Evolutionary conservation across 53 echinoderm and acorn worm genomes (phyloP), one percentile per base, ranked within the genome.

Genomic region (Zoroaster sp.): DNA sequence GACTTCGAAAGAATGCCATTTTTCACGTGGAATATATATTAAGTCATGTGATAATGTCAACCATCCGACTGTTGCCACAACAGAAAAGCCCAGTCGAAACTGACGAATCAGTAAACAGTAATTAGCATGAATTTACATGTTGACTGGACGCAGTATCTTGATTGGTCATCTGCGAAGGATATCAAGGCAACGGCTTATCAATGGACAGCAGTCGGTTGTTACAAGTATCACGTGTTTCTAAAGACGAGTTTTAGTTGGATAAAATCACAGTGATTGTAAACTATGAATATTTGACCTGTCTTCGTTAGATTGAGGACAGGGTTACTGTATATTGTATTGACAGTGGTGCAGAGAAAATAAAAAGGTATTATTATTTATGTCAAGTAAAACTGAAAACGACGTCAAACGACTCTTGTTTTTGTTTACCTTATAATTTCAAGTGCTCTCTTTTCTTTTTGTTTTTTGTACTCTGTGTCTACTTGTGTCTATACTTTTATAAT

Each of bases 301-400:
- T 49, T 55, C 55, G n/a, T 37, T 21, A n/a, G 30, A 35, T 42
- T 66, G 80, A 40, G 36, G 85, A 85, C 51, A 23, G 71, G 69
- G 55, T 51, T 72, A 81, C 13, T 89, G 90, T 89, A 89, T 89
- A 89, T 89, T 89, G n/a, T 81, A 74, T 89, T 81, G 74, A 81
- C 81, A 89, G 59, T 73, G 77, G 81, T 80, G 81, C 81, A 89
- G 81, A 39, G 51, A 70, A 89, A 82, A 54, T 59, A 85, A 82
- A 35, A n/a, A n/a, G n/a, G n/a, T n/a, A n/a, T 40, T 82, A 89
- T 82, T 89, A 89, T 89, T 89, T 89, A 89, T 89, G 90, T 89
- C 85, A 70, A 49, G 85, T 70, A 85, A 85, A 85, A 82, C 20
- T 49, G 18, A 47, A 69, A 32, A 15, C 31, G 32, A 47, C 10